Evolutionary conservation across 2,113 vertebrate species (phyloP).

Genomic region (Sander lucioperca): DNA sequence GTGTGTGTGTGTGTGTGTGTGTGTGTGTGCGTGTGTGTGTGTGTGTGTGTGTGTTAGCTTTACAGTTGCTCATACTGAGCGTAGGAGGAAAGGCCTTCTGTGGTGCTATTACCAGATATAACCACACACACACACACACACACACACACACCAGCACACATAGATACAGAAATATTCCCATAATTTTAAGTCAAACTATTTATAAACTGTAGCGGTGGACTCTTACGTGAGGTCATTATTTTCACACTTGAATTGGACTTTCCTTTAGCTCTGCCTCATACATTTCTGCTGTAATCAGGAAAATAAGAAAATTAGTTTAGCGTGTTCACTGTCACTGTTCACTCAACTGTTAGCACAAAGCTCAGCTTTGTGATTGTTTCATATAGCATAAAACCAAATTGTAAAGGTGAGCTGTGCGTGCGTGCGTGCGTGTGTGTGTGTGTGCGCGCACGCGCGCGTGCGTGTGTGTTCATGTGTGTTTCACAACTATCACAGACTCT

Average conservation of each 20-base stretch:
- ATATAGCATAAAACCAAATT: neutral
- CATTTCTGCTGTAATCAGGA: neutral
- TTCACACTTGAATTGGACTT: constrained; percentile 51
- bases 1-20: constrained; percentile 23
- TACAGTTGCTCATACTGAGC: no score
- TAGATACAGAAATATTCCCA: constrained; percentile 6
- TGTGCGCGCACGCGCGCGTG: constrained; percentile 2
- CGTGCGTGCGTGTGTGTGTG: neutral
- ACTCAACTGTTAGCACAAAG: constrained; percentile 4
- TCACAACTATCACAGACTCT: neutral
- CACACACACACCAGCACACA: constrained; percentile 32
- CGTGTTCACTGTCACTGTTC: neutral
- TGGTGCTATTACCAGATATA: no score
- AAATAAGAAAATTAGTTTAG: constrained; percentile 6
- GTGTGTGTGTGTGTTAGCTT: constrained; percentile 14
- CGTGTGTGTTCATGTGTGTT: neutral
- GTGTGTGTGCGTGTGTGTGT: constrained; percentile 23
- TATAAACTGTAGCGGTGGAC: constrained; percentile 35
- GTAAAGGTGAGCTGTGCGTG: neutral
- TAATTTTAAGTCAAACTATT: constrained; percentile 44
- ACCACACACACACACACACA: constrained; percentile 32
- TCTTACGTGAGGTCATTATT: constrained; percentile 35
- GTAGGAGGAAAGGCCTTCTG: no score
- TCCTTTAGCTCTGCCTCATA: constrained; percentile 11
- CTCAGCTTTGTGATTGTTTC: neutral